Evolutionary conservation across 2,797 vertebrate species (phyloP).

Genomic region (Syngnathus acus): DNA sequence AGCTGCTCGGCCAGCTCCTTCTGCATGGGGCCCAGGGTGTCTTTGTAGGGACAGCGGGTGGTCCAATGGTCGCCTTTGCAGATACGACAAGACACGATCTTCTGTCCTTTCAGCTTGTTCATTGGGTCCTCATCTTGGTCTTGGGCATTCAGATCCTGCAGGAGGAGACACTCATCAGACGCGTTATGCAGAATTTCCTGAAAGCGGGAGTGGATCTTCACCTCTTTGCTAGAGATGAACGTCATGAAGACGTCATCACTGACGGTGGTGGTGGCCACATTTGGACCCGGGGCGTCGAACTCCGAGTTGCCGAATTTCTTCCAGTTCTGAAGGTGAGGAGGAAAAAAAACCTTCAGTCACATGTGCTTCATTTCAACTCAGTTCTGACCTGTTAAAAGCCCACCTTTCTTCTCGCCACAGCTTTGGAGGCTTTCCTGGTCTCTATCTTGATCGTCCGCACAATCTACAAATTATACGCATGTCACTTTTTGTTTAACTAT

Average conservation of each 20-base stretch:
- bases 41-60: slow-evolving; percentile 95
- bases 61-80: slow-evolving; percentile 99
- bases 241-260: slow-evolving; percentile 97
- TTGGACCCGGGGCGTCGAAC: slow-evolving; percentile 83
- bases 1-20: slow-evolving; percentile 94
- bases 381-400: slow-evolving; percentile 5
- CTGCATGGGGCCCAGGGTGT: slow-evolving; percentile 96
- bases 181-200: not conserved
- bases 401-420: slow-evolving; percentile 90
- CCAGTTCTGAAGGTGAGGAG: slow-evolving; percentile 78
- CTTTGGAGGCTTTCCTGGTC: slow-evolving; percentile 92
- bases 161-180: not conserved
- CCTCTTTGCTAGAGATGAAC: slow-evolving; percentile 97
- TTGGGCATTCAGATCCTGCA: slow-evolving; percentile 85
- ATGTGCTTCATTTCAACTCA: not conserved
- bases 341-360: not conserved
- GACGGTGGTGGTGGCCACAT: slow-evolving; percentile 92
- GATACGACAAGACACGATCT: slow-evolving; percentile 94
- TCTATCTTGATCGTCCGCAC: slow-evolving; percentile 92
- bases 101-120: slow-evolving; percentile 96
- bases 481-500: not conserved
- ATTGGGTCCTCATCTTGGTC: slow-evolving; percentile 95
- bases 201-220: slow-evolving; percentile 21
- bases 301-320: slow-evolving; percentile 95
- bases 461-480: slow-evolving; percentile 66